Percentiles rank a stretch among this genome's conserved stretches.
phyloP scores from a whole-genome alignment of 2,888 invertebrate genomes.

The Acronicta psi region DNA sequence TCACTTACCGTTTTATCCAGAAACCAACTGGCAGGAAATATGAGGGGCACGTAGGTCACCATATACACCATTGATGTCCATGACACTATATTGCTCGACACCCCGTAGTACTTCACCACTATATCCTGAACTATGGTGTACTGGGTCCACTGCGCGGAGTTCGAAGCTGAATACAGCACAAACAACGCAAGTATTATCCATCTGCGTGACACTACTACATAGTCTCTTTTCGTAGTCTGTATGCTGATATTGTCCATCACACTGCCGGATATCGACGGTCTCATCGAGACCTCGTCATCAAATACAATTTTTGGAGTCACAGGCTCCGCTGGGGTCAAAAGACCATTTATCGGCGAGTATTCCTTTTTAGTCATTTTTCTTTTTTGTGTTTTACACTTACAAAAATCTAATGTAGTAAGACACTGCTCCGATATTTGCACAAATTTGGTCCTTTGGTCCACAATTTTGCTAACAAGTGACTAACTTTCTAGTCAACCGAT shows the following conservation, averaged over 20 bases:
- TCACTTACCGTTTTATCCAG: constrained; percentile 96
- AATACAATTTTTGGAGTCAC: constrained; percentile 55
- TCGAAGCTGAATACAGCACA: constrained; percentile 95
- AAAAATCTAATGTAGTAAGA: constrained; percentile 7
- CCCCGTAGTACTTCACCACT: constrained; percentile 92
- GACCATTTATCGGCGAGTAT: constrained; percentile 39
- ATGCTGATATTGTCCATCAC: constrained; percentile 69
- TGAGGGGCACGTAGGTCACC: constrained; percentile 98
- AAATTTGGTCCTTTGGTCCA: constrained; percentile 41
- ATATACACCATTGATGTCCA: constrained; percentile 99
- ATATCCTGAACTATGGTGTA: constrained; percentile 97
- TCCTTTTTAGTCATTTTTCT: constrained; percentile 43
- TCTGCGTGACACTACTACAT: constrained; percentile 91
- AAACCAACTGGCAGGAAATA: constrained; percentile 98
- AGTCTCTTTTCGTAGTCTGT: constrained; percentile 60
- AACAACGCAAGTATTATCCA: constrained; percentile 96
- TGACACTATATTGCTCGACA: constrained; percentile 92
- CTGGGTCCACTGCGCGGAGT: constrained; percentile 98
- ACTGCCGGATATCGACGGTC: constrained; percentile 65
- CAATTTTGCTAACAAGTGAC: constrained; percentile 15
- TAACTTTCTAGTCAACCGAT: constrained; percentile 29
- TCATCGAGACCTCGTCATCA: constrained; percentile 51
- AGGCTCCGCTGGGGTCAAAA: constrained; percentile 51
- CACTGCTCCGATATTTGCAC: constrained; percentile 26
- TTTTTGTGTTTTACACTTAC: too few relatives aligned